Evolutionary conservation across 92 coral and sea anemone genomes (phyloP).

Genomic region (Palythoa caribaeorum): DNA sequence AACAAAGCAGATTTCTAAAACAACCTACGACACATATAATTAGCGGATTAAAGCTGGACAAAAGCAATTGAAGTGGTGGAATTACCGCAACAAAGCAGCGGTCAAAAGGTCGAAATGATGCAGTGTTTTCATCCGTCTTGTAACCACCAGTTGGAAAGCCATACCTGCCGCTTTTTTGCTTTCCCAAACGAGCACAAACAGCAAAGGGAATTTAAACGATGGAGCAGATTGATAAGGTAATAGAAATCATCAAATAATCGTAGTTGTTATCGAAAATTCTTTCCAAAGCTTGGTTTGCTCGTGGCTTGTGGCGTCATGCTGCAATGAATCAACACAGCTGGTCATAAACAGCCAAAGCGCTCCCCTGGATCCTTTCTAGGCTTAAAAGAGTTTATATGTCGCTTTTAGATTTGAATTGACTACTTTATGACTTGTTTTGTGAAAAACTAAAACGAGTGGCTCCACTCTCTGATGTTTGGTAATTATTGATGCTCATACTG

Average conservation of each 20-base stretch:
- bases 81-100: not conserved
- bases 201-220: slow-evolving; percentile 26
- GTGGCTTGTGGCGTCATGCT: not conserved
- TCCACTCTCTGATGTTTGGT: not conserved
- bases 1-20: not conserved
- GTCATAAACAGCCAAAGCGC: not conserved
- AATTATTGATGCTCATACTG: not conserved
- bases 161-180: slow-evolving; percentile 13
- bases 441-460: not conserved
- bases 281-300: not conserved
- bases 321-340: not conserved
- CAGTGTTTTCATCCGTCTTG: slow-evolving; percentile 37
- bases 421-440: not conserved
- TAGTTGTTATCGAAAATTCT: not conserved
- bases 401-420: not conserved
- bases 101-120: slow-evolving; percentile 35
- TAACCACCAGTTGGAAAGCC: slow-evolving; percentile 22
- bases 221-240: slow-evolving; percentile 29
- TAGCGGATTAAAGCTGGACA: not conserved
- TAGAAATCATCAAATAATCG: not conserved
- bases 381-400: not conserved
- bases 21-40: not conserved
- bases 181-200: slow-evolving; percentile 47
- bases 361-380: not conserved
- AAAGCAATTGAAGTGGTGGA: not conserved